phyloP scores from a whole-genome alignment of 1,140 invertebrate genomes.

The Metaphire vulgaris region DNA sequence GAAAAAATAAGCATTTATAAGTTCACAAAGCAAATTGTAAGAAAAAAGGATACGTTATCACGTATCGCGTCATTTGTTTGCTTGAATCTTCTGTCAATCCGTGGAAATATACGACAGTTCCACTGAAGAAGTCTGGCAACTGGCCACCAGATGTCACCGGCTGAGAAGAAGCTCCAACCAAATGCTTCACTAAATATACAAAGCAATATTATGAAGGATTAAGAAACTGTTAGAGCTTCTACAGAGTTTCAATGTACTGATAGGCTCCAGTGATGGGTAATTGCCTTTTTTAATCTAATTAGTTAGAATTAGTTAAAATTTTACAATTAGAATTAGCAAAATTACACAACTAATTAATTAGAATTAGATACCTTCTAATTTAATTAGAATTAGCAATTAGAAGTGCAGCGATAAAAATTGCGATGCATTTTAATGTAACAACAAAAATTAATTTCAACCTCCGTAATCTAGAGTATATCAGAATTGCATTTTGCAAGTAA shows the following conservation, averaged over 20 bases:
- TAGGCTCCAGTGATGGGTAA: too few species aligned
- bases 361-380: not conserved
- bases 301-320: too few species aligned
- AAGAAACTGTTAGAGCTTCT: not conserved
- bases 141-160: not conserved
- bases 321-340: not conserved
- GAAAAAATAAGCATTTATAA: not conserved
- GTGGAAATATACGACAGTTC: not conserved
- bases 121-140: not conserved
- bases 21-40: not conserved
- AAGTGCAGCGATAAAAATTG: too few species aligned
- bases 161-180: not conserved
- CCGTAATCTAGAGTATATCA: too few species aligned
- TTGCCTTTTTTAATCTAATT: too few species aligned
- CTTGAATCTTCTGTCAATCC: not conserved
- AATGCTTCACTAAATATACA: not conserved
- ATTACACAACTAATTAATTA: not conserved
- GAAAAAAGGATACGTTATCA: not conserved
- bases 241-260: too few species aligned
- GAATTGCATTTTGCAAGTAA: too few species aligned
- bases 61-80: not conserved
- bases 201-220: not conserved
- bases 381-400: too few species aligned
- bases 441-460: not conserved
- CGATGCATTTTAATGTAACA: not conserved